Conservation (phyloP, 2,888 invertebrate species). For the Drosophila peninsularis region DNA sequence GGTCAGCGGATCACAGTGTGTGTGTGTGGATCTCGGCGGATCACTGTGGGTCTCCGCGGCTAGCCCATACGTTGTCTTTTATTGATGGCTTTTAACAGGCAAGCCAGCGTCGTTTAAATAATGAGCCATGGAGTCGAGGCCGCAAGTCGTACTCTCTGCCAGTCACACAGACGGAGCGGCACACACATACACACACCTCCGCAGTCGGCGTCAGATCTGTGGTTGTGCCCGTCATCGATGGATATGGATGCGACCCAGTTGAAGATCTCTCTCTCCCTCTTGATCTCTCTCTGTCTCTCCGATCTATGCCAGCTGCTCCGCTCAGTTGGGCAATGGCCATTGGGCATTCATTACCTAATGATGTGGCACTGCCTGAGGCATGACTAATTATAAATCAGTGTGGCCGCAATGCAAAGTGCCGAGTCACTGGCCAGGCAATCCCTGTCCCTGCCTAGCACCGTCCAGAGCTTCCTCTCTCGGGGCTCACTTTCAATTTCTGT, state of each 20-base stretch:
- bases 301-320: conserved; percentile 56
- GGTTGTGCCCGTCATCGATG: conserved; percentile 57
- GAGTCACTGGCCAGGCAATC: conserved; percentile 42
- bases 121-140: conserved; percentile 73
- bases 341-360: conserved; percentile 68
- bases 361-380: conserved; percentile 65
- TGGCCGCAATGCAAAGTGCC: conserved; percentile 62
- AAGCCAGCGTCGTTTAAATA: conserved; percentile 79
- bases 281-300: background rate
- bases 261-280: conserved; percentile 7
- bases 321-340: conserved; percentile 47
- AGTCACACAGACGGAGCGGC: conserved; percentile 32
- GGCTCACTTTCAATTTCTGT: conserved; percentile 70
- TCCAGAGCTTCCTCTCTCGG: conserved; percentile 9
- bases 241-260: conserved; percentile 49
- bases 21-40: conserved; percentile 33
- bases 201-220: conserved; percentile 36
- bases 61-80: conserved; percentile 63
- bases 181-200: conserved; percentile 63
- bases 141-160: conserved; percentile 38
- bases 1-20: conserved; percentile 43
- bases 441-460: conserved; percentile 6
- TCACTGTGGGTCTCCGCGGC: conserved; percentile 33
- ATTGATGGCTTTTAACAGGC: conserved; percentile 80
- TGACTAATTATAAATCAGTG: conserved; percentile 70